These are phyloP conservation scores for Lepidiolamprologus cunningtoni DNA, from an alignment of 2,113 vertebrate species.

Conservation along the genomic window DNA sequence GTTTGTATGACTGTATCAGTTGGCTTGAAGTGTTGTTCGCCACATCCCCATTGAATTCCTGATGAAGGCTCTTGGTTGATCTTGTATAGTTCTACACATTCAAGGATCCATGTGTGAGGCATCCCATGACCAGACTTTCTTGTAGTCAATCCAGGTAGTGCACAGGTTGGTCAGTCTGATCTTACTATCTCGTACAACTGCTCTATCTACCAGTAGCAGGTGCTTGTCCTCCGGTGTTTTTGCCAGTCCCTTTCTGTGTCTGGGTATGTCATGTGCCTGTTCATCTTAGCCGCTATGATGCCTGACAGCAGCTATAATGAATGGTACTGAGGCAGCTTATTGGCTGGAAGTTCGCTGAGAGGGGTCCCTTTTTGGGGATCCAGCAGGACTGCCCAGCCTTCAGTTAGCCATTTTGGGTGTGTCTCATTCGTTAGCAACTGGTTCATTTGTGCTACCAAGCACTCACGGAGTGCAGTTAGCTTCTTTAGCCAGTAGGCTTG, in stretches of 20 bases:
- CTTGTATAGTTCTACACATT: background rate
- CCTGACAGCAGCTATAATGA: background rate
- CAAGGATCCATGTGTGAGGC: background rate
- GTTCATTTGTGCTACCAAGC: background rate
- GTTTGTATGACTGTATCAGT: background rate
- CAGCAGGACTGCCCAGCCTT: background rate
- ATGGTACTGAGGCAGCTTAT: background rate
- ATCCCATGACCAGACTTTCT: background rate
- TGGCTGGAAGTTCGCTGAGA: background rate
- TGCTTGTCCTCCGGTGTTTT: background rate
- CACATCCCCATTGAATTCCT: background rate
- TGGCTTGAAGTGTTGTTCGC: background rate
- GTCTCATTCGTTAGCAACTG: background rate
- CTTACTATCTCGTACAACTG: rapidly evolving
- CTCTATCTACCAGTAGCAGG: background rate
- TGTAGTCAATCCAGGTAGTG: background rate
- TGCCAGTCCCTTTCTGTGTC: background rate
- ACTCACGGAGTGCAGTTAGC: rapidly evolving
- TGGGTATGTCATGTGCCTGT: background rate
- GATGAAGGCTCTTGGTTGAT: background rate
- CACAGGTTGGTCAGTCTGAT: background rate
- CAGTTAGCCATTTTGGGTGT: background rate
- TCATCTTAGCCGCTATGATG: rapidly evolving
- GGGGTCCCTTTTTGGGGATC: background rate
- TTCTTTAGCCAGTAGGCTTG: background rate